Conservation (phyloP, 2,888 invertebrate species). For the Lycia hirtaria region DNA sequence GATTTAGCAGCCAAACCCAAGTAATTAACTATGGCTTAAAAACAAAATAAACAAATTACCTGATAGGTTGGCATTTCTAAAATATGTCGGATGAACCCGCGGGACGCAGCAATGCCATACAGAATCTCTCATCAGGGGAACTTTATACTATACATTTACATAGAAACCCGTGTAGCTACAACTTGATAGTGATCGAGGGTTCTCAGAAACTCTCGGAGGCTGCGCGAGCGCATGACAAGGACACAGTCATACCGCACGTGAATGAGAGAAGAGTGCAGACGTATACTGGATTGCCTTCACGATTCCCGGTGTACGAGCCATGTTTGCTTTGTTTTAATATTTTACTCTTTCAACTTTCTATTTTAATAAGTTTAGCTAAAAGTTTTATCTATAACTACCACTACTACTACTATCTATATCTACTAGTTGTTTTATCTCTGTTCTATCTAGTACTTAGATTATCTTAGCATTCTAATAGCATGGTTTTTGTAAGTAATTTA, state of each 20-base stretch:
- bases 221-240: constrained; percentile 51
- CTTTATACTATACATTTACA: constrained; percentile 45
- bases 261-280: constrained; percentile 50
- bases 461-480: too few species aligned
- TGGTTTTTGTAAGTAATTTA: too few species aligned
- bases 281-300: constrained; percentile 73
- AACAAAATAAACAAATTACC: too few species aligned
- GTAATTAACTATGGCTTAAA: too few species aligned
- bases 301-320: constrained; percentile 30
- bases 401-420: too few species aligned
- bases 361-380: neutral
- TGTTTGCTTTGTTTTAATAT: constrained; percentile 15
- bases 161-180: constrained; percentile 57
- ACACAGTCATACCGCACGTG: constrained; percentile 33
- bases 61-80: too few species aligned
- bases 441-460: too few species aligned
- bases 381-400: neutral
- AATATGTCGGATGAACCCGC: neutral
- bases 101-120: neutral
- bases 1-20: too few species aligned
- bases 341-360: constrained; percentile 1
- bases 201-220: constrained; percentile 73
- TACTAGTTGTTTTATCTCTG: too few species aligned
- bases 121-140: constrained; percentile 13
- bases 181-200: constrained; percentile 56